Evolutionary conservation across 2,888 invertebrate genomes (phyloP).

Genomic region (Trichogramma evanescens): DNA sequence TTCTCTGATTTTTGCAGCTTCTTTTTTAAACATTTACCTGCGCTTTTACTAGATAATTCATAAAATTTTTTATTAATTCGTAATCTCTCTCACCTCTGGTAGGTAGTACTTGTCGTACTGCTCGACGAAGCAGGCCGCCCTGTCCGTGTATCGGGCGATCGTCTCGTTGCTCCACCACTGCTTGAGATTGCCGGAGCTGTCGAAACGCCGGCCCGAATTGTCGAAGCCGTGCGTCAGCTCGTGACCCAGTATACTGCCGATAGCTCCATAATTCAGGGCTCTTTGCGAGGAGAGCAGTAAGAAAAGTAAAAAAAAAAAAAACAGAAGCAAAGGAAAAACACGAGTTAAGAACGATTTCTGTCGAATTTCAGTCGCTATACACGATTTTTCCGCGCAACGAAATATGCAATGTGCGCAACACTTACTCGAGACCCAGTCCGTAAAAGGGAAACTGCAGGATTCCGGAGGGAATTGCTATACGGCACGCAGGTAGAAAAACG

Average conservation of each 20-base stretch:
- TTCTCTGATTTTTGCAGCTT: no score
- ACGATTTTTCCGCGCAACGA: background rate
- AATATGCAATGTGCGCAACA: slow-evolving; percentile 27
- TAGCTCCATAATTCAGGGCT: slow-evolving; percentile 74
- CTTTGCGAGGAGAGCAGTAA: slow-evolving; percentile 46
- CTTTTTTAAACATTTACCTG: background rate
- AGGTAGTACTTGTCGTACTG: slow-evolving; percentile 70
- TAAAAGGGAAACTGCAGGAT: slow-evolving; percentile 81
- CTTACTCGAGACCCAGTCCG: slow-evolving; percentile 78
- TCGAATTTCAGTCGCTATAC: background rate
- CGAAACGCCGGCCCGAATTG: slow-evolving; percentile 69
- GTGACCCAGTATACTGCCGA: slow-evolving; percentile 73
- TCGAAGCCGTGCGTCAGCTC: slow-evolving; percentile 60
- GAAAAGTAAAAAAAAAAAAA: background rate
- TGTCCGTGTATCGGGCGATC: slow-evolving; percentile 65
- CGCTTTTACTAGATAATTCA: background rate
- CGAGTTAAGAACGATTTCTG: background rate
- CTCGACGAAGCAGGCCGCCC: slow-evolving; percentile 75
- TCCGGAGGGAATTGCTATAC: slow-evolving; percentile 73
- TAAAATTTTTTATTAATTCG: background rate
- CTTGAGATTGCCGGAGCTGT: slow-evolving; percentile 75
- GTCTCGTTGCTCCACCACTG: slow-evolving; percentile 86
- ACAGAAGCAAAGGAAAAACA: background rate
- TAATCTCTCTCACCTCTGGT: slow-evolving; percentile 48
- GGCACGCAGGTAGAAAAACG: slow-evolving; percentile 29